Conservation (phyloP, 2,888 invertebrate species). For the Orthosia incerta region DNA sequence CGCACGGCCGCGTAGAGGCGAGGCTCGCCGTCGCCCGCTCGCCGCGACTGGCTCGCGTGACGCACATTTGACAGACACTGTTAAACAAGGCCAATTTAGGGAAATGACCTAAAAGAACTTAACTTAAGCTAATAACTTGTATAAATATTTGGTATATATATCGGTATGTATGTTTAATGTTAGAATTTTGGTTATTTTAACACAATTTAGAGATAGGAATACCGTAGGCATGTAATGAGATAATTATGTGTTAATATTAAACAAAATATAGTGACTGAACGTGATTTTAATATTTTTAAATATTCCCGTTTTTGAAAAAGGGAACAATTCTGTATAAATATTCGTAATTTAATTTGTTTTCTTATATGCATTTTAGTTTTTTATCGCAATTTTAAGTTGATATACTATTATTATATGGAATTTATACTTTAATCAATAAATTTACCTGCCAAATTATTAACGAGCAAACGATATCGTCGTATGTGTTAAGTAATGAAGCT, state of each 20-base stretch:
- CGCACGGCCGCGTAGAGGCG: conserved; percentile 50
- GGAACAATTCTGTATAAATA: conserved; percentile 89
- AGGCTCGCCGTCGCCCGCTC: conserved; percentile 61
- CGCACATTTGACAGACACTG: conserved; percentile 87
- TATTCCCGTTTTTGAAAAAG: conserved; percentile 84
- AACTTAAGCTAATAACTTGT: conserved; percentile 91
- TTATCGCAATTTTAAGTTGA: conserved; percentile 89
- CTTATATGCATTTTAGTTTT: conserved; percentile 89
- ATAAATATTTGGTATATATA: conserved; percentile 91
- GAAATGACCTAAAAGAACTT: conserved; percentile 90
- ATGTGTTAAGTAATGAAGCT: conserved; percentile 87
- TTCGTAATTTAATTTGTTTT: conserved; percentile 89
- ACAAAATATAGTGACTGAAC: conserved; percentile 90
- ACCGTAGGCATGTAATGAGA: conserved; percentile 89
- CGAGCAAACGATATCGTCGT: conserved; percentile 85
- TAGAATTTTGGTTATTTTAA: conserved; percentile 91
- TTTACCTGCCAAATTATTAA: conserved; percentile 89
- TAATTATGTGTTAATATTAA: conserved; percentile 90
- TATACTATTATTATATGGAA: conserved; percentile 81
- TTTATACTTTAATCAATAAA: conserved; percentile 88
- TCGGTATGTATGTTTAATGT: conserved; percentile 91
- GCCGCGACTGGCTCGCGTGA: conserved; percentile 69
- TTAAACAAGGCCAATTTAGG: conserved; percentile 89
- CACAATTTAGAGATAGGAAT: conserved; percentile 90
- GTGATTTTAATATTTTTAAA: conserved; percentile 88